A percentile compares a stretch with the other conserved stretches of the same genome.
phyloP scores from a whole-genome alignment of 2,113 vertebrate species.

The Osmerus eperlanus region DNA sequence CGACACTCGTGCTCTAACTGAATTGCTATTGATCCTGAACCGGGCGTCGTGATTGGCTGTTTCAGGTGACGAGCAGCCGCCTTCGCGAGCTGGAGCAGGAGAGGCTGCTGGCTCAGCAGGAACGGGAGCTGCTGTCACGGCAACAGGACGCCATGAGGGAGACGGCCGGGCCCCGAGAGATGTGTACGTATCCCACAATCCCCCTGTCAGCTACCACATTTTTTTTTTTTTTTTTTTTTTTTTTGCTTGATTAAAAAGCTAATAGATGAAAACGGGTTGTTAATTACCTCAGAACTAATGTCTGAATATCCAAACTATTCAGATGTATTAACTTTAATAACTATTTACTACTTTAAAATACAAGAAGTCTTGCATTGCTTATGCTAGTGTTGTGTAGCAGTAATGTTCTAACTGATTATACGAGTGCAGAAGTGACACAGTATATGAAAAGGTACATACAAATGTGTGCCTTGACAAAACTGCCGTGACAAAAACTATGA shows the following conservation, averaged over 20 bases:
- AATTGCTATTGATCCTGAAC: neutral
- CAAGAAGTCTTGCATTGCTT: no score
- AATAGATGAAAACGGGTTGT: neutral
- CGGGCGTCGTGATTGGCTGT: neutral
- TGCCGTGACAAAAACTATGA: no score
- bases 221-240: neutral
- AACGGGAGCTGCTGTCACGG: conserved; percentile 82
- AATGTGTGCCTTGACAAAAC: no score
- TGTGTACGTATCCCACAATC: conserved; percentile 81
- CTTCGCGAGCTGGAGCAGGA: conserved; percentile 92
- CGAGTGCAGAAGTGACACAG: no score
- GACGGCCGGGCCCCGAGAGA: conserved; percentile 79
- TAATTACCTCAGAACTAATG: no score
- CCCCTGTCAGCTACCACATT: neutral
- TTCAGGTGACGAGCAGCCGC: conserved; percentile 76
- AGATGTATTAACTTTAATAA: no score
- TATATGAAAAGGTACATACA: no score
- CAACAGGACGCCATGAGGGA: conserved; percentile 90
- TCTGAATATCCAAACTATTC: no score
- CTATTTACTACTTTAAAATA: no score
- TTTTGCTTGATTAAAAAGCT: neutral
- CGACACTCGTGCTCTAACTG: neutral
- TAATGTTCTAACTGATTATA: no score
- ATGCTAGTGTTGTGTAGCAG: no score
- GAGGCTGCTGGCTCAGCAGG: conserved; percentile 79